Conservation (phyloP, 2,888 invertebrate genomes). For the Andrena flavipes region DNA sequence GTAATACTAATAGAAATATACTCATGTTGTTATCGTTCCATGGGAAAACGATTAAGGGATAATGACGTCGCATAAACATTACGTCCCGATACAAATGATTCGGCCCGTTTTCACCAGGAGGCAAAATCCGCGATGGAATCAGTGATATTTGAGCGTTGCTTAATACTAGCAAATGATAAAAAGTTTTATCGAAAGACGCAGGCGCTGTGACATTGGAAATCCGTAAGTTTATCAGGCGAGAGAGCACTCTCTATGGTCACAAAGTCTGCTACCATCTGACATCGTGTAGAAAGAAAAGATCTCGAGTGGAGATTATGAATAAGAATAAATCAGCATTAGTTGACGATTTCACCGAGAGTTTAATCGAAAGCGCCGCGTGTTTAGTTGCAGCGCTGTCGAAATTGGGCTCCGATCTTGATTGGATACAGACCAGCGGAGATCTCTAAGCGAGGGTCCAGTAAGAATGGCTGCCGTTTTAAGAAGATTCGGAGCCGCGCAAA, state of each 20-base stretch:
- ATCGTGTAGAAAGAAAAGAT: slow-evolving; percentile 34
- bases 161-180: background rate
- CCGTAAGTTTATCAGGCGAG: slow-evolving; percentile 19
- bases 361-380: slow-evolving; percentile 52
- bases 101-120: background rate
- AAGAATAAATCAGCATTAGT: slow-evolving; percentile 51
- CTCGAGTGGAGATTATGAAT: slow-evolving; percentile 62
- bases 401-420: slow-evolving; percentile 54
- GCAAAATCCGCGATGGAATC: background rate
- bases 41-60: background rate
- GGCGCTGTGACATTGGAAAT: slow-evolving; percentile 34
- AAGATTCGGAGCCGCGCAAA: slow-evolving; percentile 76
- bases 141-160: slow-evolving; percentile 4
- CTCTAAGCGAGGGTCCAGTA: slow-evolving; percentile 68
- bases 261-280: slow-evolving; percentile 30
- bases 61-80: background rate
- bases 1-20: background rate
- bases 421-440: slow-evolving; percentile 44
- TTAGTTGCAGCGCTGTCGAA: slow-evolving; percentile 36
- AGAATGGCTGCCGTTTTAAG: slow-evolving; percentile 83
- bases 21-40: background rate
- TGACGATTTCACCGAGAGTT: slow-evolving; percentile 31
- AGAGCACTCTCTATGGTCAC: slow-evolving; percentile 39
- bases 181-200: slow-evolving; percentile 39
- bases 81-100: slow-evolving; percentile 3